These are phyloP conservation scores for Drosophila burlai DNA, from an alignment of 1,140 invertebrate species.

Conservation along the genomic window DNA sequence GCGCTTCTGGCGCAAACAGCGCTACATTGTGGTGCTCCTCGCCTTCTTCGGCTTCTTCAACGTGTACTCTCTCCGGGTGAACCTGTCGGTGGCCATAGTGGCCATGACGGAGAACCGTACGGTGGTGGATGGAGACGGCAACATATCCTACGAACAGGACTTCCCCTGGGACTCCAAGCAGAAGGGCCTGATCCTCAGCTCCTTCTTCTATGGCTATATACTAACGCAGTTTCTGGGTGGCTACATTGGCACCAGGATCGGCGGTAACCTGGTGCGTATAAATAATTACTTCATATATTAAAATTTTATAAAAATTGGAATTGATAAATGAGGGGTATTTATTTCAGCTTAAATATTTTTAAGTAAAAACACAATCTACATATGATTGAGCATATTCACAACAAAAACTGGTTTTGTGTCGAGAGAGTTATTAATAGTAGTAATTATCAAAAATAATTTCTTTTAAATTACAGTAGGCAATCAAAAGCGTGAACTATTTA, in stretches of 20 bases:
- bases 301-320: too few species aligned
- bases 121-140: conserved; percentile 87
- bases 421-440: not conserved
- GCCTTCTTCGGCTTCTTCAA: conserved; percentile 95
- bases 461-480: not conserved
- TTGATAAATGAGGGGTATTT: conserved; percentile 39
- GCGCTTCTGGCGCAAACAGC: conserved; percentile 89
- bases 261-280: conserved; percentile 89
- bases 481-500: not conserved
- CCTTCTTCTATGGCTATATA: conserved; percentile 94
- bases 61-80: conserved; percentile 94
- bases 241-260: conserved; percentile 90
- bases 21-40: conserved; percentile 91
- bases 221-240: conserved; percentile 91
- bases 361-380: not conserved
- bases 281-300: conserved; percentile 64
- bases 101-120: conserved; percentile 91
- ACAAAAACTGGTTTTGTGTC: not conserved
- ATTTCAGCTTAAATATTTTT: not conserved
- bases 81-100: conserved; percentile 95
- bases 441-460: conserved; percentile 4
- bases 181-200: conserved; percentile 93
- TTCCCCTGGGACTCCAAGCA: conserved; percentile 93
- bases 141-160: conserved; percentile 87
- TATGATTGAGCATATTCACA: not conserved